These are phyloP conservation scores for Papilio xuthus DNA, from an alignment of 1,140 invertebrate genomes.

Conservation along the genomic window DNA sequence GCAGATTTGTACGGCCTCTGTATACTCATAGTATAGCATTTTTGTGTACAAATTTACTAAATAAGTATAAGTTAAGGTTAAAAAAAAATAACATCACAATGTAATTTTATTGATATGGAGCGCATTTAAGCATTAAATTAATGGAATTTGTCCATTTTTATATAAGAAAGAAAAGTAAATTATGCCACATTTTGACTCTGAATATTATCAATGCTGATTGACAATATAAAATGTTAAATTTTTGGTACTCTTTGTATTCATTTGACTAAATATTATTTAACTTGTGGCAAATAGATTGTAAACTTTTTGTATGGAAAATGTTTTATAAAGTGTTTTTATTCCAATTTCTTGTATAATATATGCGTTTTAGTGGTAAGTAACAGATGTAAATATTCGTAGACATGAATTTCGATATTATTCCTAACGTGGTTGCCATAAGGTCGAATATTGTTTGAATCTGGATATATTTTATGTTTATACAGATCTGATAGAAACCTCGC, in stretches of 20 bases:
- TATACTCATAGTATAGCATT: not conserved
- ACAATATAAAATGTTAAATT: not conserved
- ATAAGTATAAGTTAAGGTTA: not conserved
- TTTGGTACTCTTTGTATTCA: not conserved
- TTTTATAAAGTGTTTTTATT: not conserved
- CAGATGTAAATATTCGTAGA: slow-evolving; percentile 42
- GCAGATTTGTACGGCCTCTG: not conserved
- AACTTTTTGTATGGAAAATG: not conserved
- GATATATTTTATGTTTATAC: slow-evolving; percentile 31
- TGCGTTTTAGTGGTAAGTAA: slow-evolving; percentile 40
- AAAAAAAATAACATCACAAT: not conserved
- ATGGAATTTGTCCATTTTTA: not conserved
- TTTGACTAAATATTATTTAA: not conserved
- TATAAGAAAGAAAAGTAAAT: not conserved
- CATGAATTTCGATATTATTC: slow-evolving; percentile 44
- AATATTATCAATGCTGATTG: not conserved
- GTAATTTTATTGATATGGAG: not conserved
- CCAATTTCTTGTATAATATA: slow-evolving; percentile 12
- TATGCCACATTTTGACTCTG: not conserved
- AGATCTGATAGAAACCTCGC: slow-evolving; percentile 10
- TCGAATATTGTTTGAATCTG: slow-evolving; percentile 46
- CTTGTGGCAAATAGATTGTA: not conserved
- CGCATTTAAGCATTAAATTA: not conserved
- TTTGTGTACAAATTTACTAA: slow-evolving; percentile 21
- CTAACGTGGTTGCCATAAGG: slow-evolving; percentile 50